Conservation (phyloP, 2,113 vertebrate genomes). For the Hippopotamus amphibius region DNA sequence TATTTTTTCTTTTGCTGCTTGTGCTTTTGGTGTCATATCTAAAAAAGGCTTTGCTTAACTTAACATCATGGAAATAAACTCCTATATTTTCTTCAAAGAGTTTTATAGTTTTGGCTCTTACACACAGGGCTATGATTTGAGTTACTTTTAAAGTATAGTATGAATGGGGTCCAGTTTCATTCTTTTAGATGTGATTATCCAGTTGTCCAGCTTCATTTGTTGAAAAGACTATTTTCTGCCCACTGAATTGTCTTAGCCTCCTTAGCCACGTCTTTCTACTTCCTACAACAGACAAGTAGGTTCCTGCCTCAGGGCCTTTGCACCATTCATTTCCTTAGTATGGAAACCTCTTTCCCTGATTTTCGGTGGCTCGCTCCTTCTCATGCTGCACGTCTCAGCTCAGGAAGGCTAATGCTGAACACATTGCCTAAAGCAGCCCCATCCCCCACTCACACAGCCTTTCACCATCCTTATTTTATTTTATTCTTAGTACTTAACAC, state of each 20-base stretch:
- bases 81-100: neutral
- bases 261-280: neutral
- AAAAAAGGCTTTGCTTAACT: neutral
- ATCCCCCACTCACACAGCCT: neutral
- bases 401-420: neutral
- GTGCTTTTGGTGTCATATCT: neutral
- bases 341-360: neutral
- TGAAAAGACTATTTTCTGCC: neutral
- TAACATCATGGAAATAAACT: neutral
- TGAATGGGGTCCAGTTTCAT: neutral
- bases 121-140: neutral
- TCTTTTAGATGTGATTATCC: neutral
- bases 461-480: neutral
- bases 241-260: neutral
- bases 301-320: neutral
- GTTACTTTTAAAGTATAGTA: neutral
- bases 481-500: constrained; percentile 11
- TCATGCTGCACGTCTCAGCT: neutral
- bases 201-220: neutral
- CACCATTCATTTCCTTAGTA: neutral
- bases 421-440: neutral
- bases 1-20: neutral
- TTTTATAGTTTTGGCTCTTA: neutral
- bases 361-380: neutral
- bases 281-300: neutral